Percentiles rank a stretch among this genome's conserved stretches.
phyloP scores from a whole-genome alignment of 2,113 vertebrate genomes.

The Salvelinus alpinus region DNA sequence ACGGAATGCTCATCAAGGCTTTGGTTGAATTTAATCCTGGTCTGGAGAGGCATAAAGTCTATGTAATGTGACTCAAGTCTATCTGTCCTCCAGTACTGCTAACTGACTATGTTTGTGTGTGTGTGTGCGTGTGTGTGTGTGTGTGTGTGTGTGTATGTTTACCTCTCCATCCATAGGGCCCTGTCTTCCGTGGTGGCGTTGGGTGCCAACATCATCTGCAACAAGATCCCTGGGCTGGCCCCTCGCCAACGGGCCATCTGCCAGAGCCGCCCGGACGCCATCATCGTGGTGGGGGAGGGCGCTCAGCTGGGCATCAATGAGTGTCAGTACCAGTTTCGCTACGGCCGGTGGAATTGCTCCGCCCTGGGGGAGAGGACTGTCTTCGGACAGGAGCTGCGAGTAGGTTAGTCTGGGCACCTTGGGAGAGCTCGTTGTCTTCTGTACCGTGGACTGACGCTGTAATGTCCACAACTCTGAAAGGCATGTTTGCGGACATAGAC shows the following conservation, averaged over 20 bases:
- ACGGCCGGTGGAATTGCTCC: constrained; percentile 97
- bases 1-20: constrained; percentile 51
- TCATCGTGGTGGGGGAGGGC: constrained; percentile 96
- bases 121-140: constrained; percentile 26
- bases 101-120: constrained; percentile 32
- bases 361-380: constrained; percentile 96
- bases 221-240: constrained; percentile 97
- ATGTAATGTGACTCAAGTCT: constrained; percentile 47
- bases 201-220: constrained; percentile 99
- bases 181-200: constrained; percentile 97
- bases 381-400: constrained; percentile 98
- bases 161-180: constrained; percentile 76
- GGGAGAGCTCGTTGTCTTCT: background rate
- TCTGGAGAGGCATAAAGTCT: constrained; percentile 34
- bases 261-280: constrained; percentile 97
- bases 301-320: constrained; percentile 99
- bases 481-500: no score
- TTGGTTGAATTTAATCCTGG: constrained; percentile 37
- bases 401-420: constrained; percentile 88
- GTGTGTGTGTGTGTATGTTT: constrained; percentile 11
- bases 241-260: constrained; percentile 96
- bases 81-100: constrained; percentile 34
- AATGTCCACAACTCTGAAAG: no score
- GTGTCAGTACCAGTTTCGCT: constrained; percentile 97
- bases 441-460: no score